Percentiles rank a stretch among this genome's conserved stretches.
These are phyloP conservation scores for Eilema caniola DNA, from an alignment of 2,888 invertebrate species.

Conservation along the genomic window DNA sequence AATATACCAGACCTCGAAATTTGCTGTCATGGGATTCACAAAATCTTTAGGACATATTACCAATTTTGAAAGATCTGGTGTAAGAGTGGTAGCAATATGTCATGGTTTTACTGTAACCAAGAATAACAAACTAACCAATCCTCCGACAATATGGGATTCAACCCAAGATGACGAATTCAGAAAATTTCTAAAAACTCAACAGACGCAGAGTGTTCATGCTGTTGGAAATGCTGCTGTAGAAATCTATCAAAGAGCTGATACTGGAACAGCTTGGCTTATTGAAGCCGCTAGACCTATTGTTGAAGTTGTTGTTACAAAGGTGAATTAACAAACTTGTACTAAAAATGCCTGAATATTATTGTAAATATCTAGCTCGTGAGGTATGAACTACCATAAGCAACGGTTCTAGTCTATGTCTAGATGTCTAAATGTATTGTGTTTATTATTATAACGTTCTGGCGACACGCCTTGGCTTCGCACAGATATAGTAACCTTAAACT, in stretches of 20 bases:
- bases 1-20: conserved; percentile 77
- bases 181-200: conserved; percentile 20
- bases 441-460: no score
- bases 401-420: no score
- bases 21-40: conserved; percentile 77
- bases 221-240: conserved; percentile 54
- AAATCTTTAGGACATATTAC: conserved; percentile 69
- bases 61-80: conserved; percentile 73
- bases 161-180: conserved; percentile 2
- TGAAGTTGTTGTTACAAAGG: conserved; percentile 7
- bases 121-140: conserved; percentile 20
- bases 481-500: no score
- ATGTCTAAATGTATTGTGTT: no score
- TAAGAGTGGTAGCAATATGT: conserved; percentile 40
- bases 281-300: conserved; percentile 29
- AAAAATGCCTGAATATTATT: no score
- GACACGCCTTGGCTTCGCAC: no score
- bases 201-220: conserved; percentile 57
- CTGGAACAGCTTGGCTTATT: conserved; percentile 42
- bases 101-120: conserved; percentile 39
- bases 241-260: conserved; percentile 30
- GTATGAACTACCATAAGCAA: no score
- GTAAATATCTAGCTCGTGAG: no score
- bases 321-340: no score
- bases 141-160: conserved; percentile 1